Evolutionary conservation across 2,888 invertebrate species (phyloP).

Genomic region (Plebejus anna): DNA sequence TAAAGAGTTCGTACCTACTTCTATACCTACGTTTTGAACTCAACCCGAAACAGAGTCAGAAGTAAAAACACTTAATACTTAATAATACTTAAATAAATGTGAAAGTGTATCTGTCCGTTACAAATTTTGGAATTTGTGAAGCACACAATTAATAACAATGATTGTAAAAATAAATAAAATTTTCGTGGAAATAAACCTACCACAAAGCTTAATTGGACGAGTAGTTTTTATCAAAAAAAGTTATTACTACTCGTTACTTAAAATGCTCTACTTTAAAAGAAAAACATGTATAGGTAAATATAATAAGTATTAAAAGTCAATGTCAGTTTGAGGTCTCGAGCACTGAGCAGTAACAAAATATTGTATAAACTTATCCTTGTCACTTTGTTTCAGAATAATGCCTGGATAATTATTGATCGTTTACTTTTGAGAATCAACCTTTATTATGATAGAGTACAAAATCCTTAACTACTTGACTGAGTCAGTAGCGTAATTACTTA

Average conservation of each 20-base stretch:
- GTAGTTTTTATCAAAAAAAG: background rate
- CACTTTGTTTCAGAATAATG: background rate
- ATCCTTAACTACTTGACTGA: no score
- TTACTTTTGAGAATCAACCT: background rate
- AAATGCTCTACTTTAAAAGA: background rate
- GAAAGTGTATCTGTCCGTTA: no score
- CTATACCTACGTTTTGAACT: no score
- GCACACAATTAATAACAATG: background rate
- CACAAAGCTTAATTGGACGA: background rate
- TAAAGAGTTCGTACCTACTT: no score
- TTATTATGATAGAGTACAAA: background rate
- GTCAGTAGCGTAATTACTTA: no score
- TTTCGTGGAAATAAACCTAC: background rate
- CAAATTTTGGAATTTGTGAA: no score
- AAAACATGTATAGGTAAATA: background rate
- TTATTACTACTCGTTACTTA: background rate
- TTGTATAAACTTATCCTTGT: background rate
- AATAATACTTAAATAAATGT: no score
- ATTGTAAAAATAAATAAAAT: background rate
- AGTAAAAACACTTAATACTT: no score
- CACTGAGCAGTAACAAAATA: background rate
- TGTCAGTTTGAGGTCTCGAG: background rate
- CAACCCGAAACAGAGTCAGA: no score
- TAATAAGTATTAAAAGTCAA: constrained; percentile 6
- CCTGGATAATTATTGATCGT: background rate